phyloP scores from a whole-genome alignment of 2,888 invertebrate genomes.

The Exephanes ischioxanthus region DNA sequence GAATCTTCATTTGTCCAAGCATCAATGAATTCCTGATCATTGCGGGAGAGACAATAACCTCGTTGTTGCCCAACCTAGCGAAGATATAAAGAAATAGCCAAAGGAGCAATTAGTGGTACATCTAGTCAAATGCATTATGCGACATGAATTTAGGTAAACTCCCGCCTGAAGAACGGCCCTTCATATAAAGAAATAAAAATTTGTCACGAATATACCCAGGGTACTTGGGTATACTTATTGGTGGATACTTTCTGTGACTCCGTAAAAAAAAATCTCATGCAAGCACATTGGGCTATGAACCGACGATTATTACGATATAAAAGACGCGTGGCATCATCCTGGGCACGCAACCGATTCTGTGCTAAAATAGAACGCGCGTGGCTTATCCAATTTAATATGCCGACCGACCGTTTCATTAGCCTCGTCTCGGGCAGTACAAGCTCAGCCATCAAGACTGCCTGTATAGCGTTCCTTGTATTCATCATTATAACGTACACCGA shows the following conservation, averaged over 20 bases:
- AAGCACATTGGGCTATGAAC: neutral
- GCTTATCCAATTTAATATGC: constrained; percentile 41
- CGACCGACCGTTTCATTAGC: constrained; percentile 57
- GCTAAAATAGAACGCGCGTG: constrained; percentile 13
- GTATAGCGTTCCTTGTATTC: constrained; percentile 11
- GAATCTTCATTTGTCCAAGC: constrained; percentile 24
- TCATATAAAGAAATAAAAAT: neutral
- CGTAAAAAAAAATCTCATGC: constrained; percentile 11
- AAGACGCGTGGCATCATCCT: constrained; percentile 11
- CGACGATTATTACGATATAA: constrained; percentile 40
- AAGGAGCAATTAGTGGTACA: constrained; percentile 37
- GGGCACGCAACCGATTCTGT: constrained; percentile 19
- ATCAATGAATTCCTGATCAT: constrained; percentile 31
- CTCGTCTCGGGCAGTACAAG: constrained; percentile 31
- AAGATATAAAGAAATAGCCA: constrained; percentile 23
- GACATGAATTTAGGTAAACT: neutral
- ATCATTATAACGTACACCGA: constrained; percentile 39
- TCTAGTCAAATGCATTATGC: neutral
- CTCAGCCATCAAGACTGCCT: constrained; percentile 17
- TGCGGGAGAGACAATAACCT: constrained; percentile 35
- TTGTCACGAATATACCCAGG: neutral
- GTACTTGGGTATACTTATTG: no score
- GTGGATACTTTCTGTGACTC: neutral
- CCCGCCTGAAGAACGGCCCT: neutral
- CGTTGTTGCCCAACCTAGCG: constrained; percentile 38